Evolutionary conservation across 1,140 invertebrate species (phyloP), one percentile per base, ranked within the genome.

Genomic region (Octopus sinensis): DNA sequence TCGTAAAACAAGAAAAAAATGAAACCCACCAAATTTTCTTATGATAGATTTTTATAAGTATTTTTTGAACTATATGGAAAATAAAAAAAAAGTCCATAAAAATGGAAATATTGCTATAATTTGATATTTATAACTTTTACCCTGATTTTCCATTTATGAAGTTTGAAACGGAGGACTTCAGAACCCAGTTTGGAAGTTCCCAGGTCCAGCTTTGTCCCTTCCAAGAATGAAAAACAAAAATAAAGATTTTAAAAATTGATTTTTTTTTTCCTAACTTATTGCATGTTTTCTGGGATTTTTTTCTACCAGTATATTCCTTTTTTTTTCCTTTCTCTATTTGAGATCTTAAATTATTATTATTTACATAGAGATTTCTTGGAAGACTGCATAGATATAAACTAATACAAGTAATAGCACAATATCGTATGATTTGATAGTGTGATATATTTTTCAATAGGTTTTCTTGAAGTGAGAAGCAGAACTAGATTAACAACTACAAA

Each of bases 31-130:
- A 73, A 73, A 73, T n/a, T 73, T 73, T 73, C 30, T 73, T 73
- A 73, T 73, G 68, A 73, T 73, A 73, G 68, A 73, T 73, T 73
- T 62, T 73, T 73, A 13, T 73, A 73, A 73, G 68, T 73, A 73
- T 73, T 73, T 73, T 73, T 73, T 9, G 68, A 73, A n/a, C 68
- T 73, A 73, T 73, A 73, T 6, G 5, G 30, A 73, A 73, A 73
- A 13, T n/a, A 73, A 73, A 73, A 73, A 73, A 73, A 73, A 62
- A n/a, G 17, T 6, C 30, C 30, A 73, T 12, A 73, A 73, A 73
- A 73, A 73, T n/a, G 30, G 30, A 73, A 17, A 73, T 17, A n/a
- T 73, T 73, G 17, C 17, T 62, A 12, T 62, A 12, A 12, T 62
- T 62, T 62, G 17, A 62, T 62, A 62, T 62, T 12, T 62, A 12